Percentiles rank a stretch among this genome's conserved stretches.
Conservation (phyloP, 1,140 invertebrate species). For the Ceratina australensis region DNA sequence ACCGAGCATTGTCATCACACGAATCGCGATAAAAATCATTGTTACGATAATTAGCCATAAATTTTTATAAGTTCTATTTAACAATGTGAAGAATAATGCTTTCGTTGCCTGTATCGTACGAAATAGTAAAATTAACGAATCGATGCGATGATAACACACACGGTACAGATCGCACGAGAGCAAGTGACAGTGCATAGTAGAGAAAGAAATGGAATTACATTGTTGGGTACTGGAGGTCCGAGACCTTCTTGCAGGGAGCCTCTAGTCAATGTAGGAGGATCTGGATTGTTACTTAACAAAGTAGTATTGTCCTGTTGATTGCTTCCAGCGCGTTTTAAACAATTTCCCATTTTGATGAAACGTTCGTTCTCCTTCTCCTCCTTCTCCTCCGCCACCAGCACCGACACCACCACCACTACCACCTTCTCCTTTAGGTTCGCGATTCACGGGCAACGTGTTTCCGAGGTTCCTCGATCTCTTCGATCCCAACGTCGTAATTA, state of each 20-base stretch:
- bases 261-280: slow-evolving; percentile 75
- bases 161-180: not conserved
- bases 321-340: slow-evolving; percentile 78
- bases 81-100: not conserved
- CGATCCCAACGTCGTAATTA: slow-evolving; percentile 43
- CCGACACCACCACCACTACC: too few relatives aligned
- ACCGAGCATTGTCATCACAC: too few relatives aligned
- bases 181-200: too few relatives aligned
- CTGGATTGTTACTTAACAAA: slow-evolving; percentile 78
- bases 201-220: slow-evolving; percentile 72
- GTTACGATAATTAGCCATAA: not conserved
- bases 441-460: slow-evolving; percentile 21
- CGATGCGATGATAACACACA: not conserved
- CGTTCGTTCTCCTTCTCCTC: slow-evolving; percentile 24
- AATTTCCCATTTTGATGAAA: slow-evolving; percentile 79
- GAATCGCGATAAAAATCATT: not conserved
- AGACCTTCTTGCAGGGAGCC: slow-evolving; percentile 78
- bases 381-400: too few relatives aligned
- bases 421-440: not conserved
- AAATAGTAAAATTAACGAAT: not conserved
- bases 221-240: slow-evolving; percentile 77
- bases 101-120: not conserved
- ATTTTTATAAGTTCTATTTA: not conserved
- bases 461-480: slow-evolving; percentile 6
- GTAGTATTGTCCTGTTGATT: slow-evolving; percentile 81